Conservation (phyloP, 2,797 vertebrate species). For the Rhinogobio ventralis region DNA sequence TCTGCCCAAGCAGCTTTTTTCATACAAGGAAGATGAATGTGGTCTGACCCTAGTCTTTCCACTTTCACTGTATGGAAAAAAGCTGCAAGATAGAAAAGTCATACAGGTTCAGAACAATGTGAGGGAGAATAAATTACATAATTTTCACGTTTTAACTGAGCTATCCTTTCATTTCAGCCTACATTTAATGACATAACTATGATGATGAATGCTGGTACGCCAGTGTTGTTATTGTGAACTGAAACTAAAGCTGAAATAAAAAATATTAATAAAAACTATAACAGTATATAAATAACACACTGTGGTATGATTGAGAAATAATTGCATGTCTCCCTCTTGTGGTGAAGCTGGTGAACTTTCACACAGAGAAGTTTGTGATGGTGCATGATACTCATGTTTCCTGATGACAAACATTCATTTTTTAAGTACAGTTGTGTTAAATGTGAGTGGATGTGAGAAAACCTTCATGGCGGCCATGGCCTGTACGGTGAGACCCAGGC, state of each 20-base stretch:
- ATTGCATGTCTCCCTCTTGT: conserved; percentile 39
- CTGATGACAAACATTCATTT: not conserved
- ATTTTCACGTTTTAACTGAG: not conserved
- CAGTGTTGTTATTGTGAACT: not conserved
- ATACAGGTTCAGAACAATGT: not conserved
- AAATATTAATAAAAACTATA: not conserved
- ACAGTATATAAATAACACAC: not conserved
- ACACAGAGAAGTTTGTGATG: not conserved
- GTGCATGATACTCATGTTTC: not conserved
- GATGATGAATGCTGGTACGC: not conserved
- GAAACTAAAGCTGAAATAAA: not conserved
- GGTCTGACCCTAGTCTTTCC: not conserved
- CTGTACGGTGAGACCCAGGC: conserved; percentile 69
- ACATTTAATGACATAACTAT: not conserved
- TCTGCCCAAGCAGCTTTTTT: not conserved
- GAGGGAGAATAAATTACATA: not conserved
- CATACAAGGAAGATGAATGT: not conserved
- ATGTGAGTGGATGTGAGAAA: not conserved
- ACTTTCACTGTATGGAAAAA: not conserved
- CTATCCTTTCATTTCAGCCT: not conserved
- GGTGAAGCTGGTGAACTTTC: not conserved
- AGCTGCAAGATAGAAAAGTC: not conserved
- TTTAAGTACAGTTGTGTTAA: not conserved
- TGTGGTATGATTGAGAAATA: not conserved
- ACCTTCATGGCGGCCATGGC: conserved; percentile 72